These are phyloP conservation scores for Plotosus lineatus DNA, from an alignment of 2,113 vertebrate genomes.

Conservation along the genomic window DNA sequence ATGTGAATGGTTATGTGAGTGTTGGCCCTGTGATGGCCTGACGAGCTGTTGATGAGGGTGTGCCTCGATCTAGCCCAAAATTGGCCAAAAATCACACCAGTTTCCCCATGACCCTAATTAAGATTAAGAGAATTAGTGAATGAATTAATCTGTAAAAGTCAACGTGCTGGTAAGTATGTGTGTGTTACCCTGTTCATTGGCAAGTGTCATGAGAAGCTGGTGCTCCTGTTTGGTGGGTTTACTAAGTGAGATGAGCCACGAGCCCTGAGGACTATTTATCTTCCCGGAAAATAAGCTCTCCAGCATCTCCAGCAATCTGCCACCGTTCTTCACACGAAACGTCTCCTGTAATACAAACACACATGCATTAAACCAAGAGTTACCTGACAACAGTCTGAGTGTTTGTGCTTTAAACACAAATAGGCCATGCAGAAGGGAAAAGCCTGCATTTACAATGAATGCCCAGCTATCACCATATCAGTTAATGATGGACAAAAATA, in stretches of 20 bases:
- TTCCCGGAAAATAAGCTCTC: conserved; percentile 83
- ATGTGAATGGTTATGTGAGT: too few species aligned
- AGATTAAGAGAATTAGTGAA: too few species aligned
- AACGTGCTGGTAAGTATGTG: too few species aligned
- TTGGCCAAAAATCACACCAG: too few species aligned
- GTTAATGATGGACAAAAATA: too few species aligned
- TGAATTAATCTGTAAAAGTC: too few species aligned
- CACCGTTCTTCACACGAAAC: conserved; percentile 82
- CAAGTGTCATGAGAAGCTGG: conserved; percentile 90
- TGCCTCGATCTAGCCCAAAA: too few species aligned
- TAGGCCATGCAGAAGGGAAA: not conserved
- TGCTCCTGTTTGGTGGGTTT: conserved; percentile 91
- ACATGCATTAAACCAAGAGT: conserved; percentile 7
- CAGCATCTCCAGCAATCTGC: conserved; percentile 82
- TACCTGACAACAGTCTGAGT: not conserved
- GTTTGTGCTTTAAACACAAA: not conserved
- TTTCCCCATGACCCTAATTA: too few species aligned
- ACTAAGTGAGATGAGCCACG: conserved; percentile 89
- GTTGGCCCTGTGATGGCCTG: too few species aligned
- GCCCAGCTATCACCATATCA: too few species aligned
- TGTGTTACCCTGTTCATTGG: conserved; percentile 81
- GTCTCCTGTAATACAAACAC: conserved; percentile 76
- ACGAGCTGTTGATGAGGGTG: too few species aligned
- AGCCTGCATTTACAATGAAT: not conserved
- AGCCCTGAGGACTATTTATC: conserved; percentile 77